Evolutionary conservation across 2,113 vertebrate genomes (phyloP), one percentile per base, ranked within the genome.

Genomic region (Lethenteron camtschaticum): DNA sequence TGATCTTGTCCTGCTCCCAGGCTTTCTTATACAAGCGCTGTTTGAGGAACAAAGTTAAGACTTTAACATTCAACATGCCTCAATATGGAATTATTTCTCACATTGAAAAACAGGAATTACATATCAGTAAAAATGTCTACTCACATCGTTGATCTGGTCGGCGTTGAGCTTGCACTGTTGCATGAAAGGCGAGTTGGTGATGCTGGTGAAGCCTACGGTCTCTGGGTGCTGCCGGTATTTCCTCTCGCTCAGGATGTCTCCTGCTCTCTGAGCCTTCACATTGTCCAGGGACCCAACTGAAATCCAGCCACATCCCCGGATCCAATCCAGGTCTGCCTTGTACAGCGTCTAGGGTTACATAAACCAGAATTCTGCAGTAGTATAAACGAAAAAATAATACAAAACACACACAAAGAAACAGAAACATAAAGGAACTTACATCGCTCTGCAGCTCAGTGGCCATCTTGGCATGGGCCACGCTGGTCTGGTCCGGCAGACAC

Each of bases 1-100:
- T 79, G 41, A 74, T 85, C 78, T 97, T 97, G 75, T 87, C 92
- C 66, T 82, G 84, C 70, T 97, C 87, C 92, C 92, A 97, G 10
- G 83, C 85, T 75, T 86, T 20, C 11, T 72, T 82, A 73, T 97
- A 97, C 68, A 82, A 79, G 77, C 83, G 71, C 91, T 97, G 73
- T 12, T 70, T 70, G 72, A 66, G 71, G 74, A 66, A 78, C 68
- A 9, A 66, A n/a, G 10, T 24, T 16, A 66, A 11, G 24, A 16
- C n/a, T n/a, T 66, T 10, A 66, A n/a, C n/a, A 16, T 66, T 66
- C 63, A 66, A 24, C 10, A 66, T 16, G 10, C n/a, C 24, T 66
- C n/a, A 9, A 16, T 66, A 66, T 16, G 24, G 24, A 66, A 66
- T 66, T 9, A 66, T 66, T 66, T 8, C 9, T 24, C 24, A 66